Evolutionary conservation across 2,113 vertebrate species (phyloP).

Genomic region (Apus apus): DNA sequence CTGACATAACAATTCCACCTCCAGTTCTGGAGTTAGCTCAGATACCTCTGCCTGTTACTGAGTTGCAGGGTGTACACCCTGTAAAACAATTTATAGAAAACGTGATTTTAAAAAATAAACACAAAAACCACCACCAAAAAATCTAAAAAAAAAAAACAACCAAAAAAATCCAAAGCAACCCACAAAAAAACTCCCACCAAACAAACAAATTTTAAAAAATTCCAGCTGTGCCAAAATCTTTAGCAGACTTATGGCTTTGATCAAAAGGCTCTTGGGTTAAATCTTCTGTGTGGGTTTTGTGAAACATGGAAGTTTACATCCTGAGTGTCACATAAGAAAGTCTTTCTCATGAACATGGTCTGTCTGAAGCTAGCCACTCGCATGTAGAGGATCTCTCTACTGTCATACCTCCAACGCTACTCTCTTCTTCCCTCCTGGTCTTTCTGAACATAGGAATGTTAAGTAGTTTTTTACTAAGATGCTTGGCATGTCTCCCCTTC

Average conservation of each 20-base stretch:
- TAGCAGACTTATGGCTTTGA: neutral
- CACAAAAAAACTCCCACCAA: neutral
- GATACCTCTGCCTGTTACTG: neutral
- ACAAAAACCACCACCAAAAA: neutral
- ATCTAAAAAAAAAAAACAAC: too few species aligned
- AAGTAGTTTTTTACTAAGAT: neutral
- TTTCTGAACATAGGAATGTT: neutral
- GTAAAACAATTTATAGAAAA: neutral
- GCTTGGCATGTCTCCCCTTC: neutral
- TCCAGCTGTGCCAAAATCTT: neutral
- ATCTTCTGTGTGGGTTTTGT: neutral
- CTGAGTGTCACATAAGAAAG: fast-evolving
- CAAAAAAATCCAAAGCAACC: neutral
- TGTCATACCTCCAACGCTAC: neutral
- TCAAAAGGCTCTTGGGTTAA: neutral
- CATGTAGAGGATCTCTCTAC: neutral
- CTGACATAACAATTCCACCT: neutral
- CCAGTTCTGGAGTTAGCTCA: neutral
- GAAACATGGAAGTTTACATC: neutral
- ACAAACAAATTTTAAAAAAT: fast-evolving
- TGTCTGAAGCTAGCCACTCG: neutral
- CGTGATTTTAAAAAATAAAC: neutral
- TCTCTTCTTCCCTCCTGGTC: neutral
- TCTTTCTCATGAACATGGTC: neutral
- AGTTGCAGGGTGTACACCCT: neutral